Percentiles rank a stretch among this genome's conserved stretches.
These are phyloP conservation scores for Pachyramphus minor DNA, from an alignment of 2,113 vertebrate species.

Conservation along the genomic window DNA sequence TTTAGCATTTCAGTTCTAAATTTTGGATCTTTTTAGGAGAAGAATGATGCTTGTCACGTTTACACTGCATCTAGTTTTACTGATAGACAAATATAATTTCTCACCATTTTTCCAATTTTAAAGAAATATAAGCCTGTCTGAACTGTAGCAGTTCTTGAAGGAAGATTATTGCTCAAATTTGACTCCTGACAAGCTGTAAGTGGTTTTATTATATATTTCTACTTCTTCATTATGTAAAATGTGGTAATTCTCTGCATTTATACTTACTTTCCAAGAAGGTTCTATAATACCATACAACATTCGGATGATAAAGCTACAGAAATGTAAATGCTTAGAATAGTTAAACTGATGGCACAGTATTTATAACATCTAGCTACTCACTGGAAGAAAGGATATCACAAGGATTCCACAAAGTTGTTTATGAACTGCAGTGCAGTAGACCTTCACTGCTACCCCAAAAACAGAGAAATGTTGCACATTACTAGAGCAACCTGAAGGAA, in stretches of 20 bases:
- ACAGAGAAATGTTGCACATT: background rate
- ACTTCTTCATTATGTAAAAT: background rate
- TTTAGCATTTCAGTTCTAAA: background rate
- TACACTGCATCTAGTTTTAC: background rate
- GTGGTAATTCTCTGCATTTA: background rate
- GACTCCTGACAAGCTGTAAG: background rate
- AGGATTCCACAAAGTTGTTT: background rate
- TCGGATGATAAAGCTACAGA: slow-evolving; percentile 85
- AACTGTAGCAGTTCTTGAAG: background rate
- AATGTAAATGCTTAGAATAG: background rate
- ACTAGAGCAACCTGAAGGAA: background rate
- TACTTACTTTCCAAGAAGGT: slow-evolving; percentile 90
- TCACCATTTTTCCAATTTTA: background rate
- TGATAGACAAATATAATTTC: background rate
- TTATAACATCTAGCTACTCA: background rate
- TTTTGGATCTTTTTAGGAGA: background rate
- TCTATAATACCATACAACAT: slow-evolving; percentile 88
- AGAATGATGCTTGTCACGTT: background rate
- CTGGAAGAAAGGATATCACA: background rate
- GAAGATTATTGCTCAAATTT: background rate
- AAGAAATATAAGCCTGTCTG: background rate
- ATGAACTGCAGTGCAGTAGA: background rate
- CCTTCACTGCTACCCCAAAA: background rate
- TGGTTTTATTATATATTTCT: background rate
- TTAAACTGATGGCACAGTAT: background rate